Evolutionary conservation across 2,888 invertebrate species (phyloP), one percentile per base, ranked within the genome.

Genomic region (Pachymerium ferrugineum): DNA sequence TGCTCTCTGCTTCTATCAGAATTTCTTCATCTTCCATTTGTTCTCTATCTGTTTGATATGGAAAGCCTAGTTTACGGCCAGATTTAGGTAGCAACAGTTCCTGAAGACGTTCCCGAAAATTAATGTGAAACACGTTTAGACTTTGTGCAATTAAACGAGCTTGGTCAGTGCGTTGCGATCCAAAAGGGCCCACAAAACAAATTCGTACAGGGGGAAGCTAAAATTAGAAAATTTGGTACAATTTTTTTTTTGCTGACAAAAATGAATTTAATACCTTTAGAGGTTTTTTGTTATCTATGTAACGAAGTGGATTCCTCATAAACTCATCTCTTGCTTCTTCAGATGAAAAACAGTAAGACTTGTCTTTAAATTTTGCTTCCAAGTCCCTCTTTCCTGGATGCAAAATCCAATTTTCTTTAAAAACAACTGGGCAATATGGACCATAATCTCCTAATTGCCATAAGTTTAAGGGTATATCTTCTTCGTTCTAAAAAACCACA

Each of bases 31-130:
- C 19, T 3, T 62, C 31, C 16, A 73, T 67, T 22, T 73, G 62
- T 22, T 73, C 73, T 22, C 28, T 14, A 35, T 73, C 73, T 3
- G 30, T 73, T 67, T 73, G 73, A 25, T 73, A 28, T 16, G 73
- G 73, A 30, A 73, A 73, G 3, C 73, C 73, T 16, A 73, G 28
- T 30, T 33, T 54, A 16, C 54, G 12, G 0, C 62, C 29, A 5
- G 62, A 6, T 73, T 73, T 73, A 16, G 62, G 28, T 16, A 73
- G 16, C 12, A 73, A 30, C 8, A 62, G 14, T 67, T 73, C 31
- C 16, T 67, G 54, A 14, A 73, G 67, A 16, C 62, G 28, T 33
- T 67, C 67, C 5, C 33, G 25, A 22, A 73, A 73, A 30, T 73
- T 33, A 1, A 73, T 62, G 16, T 73, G 73, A 30, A 73, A 73